These are phyloP conservation scores for Agelas oroides DNA, from an alignment of 37 sponge, comb jelly and placozoan species.

Conservation along the genomic window DNA sequence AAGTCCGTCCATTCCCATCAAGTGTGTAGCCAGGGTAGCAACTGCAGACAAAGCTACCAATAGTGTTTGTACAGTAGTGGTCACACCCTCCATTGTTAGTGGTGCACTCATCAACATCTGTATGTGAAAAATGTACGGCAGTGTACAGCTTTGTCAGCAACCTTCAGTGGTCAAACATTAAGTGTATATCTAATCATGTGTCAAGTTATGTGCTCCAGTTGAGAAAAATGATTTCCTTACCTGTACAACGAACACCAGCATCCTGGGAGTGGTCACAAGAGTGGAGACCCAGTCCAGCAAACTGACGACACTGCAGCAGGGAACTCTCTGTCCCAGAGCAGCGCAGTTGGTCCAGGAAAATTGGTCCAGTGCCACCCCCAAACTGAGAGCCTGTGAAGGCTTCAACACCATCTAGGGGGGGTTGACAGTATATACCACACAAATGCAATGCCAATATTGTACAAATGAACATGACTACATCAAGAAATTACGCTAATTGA, in stretches of 20 bases:
- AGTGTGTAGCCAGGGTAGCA: slow-evolving; percentile 18
- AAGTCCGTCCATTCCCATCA: neutral
- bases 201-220: no score
- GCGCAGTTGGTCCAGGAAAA: slow-evolving; percentile 19
- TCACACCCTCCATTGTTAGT: slow-evolving; percentile 36
- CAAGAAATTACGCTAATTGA: no score
- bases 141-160: no score
- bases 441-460: no score
- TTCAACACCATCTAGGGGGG: neutral
- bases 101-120: slow-evolving; percentile 46
- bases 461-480: no score
- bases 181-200: no score
- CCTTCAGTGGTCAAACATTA: no score
- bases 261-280: slow-evolving; percentile 57
- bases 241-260: slow-evolving; percentile 66
- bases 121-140: no score
- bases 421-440: no score
- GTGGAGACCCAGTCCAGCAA: slow-evolving; percentile 13
- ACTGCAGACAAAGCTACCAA: slow-evolving; percentile 24
- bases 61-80: slow-evolving; percentile 14
- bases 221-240: neutral
- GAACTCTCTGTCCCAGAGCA: slow-evolving; percentile 11
- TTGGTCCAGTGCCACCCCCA: slow-evolving; percentile 49
- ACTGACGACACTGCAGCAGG: slow-evolving; percentile 15
- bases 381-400: slow-evolving; percentile 16